phyloP scores from a whole-genome alignment of 2,113 vertebrate genomes.

The Megaleporinus macrocephalus region DNA sequence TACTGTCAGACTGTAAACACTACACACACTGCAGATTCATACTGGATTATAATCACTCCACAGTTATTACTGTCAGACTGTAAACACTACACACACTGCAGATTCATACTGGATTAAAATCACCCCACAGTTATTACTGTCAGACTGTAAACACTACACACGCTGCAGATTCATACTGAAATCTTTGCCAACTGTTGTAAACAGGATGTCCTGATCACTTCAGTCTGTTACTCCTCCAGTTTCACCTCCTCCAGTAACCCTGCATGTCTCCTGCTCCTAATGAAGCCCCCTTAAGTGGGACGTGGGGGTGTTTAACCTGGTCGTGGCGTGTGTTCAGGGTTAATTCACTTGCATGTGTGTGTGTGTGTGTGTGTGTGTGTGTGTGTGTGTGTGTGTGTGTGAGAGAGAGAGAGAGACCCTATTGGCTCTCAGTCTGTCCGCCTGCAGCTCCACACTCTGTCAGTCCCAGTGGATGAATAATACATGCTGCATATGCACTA shows the following conservation, averaged over 20 bases:
- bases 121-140: no score
- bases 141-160: no score
- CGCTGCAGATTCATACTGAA: no score
- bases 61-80: no score
- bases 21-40: no score
- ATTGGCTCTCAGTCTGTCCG: neutral
- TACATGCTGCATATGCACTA: conserved; percentile 56
- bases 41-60: no score
- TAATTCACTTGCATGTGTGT: neutral
- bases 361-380: neutral
- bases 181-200: neutral
- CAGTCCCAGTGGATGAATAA: conserved; percentile 60
- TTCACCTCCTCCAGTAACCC: neutral
- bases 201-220: neutral
- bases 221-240: neutral
- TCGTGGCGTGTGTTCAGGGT: neutral
- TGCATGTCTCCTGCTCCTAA: neutral
- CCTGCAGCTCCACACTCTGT: conserved; percentile 14
- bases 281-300: neutral
- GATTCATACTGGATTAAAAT: no score
- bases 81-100: no score
- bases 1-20: no score
- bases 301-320: neutral
- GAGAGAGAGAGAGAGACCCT: neutral
- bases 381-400: no score